phyloP scores from a whole-genome alignment of 2,113 vertebrate genomes.

The Clarias magur region DNA sequence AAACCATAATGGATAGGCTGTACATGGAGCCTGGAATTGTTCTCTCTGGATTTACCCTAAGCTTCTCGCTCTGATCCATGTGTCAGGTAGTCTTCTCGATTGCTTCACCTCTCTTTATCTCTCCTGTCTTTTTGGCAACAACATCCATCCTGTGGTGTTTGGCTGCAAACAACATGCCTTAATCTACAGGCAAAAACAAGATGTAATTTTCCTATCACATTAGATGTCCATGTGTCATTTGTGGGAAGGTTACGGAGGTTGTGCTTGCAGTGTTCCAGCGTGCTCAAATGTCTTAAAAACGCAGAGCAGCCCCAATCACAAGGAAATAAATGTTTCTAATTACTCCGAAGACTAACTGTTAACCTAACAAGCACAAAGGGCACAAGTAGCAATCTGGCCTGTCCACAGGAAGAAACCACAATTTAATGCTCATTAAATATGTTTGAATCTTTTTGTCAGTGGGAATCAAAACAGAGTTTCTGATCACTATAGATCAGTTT shows the following conservation, averaged over 20 bases:
- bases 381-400: conserved; percentile 19
- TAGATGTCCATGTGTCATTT: conserved; percentile 9
- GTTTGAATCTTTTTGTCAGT: conserved; percentile 13
- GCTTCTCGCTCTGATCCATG: conserved; percentile 57
- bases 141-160: conserved; percentile 20
- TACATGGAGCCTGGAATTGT: conserved; percentile 53
- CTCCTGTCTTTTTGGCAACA: conserved; percentile 25
- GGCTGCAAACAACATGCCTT: conserved; percentile 45
- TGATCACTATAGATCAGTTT: conserved; percentile 42
- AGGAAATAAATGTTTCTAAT: conserved; percentile 1
- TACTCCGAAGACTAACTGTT: neutral
- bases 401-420: conserved; percentile 1
- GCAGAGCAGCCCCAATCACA: neutral
- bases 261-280: neutral
- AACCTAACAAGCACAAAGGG: conserved; percentile 39
- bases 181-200: conserved; percentile 21
- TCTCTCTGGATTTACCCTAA: conserved; percentile 50
- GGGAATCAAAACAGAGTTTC: conserved; percentile 27
- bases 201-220: conserved; percentile 20
- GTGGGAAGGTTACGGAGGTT: neutral
- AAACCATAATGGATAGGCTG: conserved; percentile 64
- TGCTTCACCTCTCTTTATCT: conserved; percentile 28
- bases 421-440: conserved; percentile 26
- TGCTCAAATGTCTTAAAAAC: neutral
- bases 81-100: conserved; percentile 42